Percentiles rank a stretch among this genome's conserved stretches.
phyloP scores from a whole-genome alignment of 2,797 vertebrate genomes.

The Yasuhikotakia modesta region DNA sequence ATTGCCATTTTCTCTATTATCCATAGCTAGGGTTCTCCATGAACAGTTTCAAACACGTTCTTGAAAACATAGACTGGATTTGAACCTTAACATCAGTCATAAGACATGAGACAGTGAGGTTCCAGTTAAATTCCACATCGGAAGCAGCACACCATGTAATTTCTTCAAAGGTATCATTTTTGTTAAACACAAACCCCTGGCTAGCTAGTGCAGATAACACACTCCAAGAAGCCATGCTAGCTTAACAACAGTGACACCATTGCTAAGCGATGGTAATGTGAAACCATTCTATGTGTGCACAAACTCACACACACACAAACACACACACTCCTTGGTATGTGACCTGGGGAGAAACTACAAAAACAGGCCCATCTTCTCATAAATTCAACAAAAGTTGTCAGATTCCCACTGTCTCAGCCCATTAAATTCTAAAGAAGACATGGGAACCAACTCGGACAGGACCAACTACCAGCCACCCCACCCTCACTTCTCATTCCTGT shows the following conservation, averaged over 20 bases:
- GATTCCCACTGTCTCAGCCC: constrained; percentile 81
- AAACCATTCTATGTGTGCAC: constrained; percentile 41
- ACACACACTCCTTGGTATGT: constrained; percentile 58
- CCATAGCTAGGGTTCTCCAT: not conserved
- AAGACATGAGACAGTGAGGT: constrained; percentile 7
- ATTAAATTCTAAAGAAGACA: constrained; percentile 80
- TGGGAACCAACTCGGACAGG: constrained; percentile 74
- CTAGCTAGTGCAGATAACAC: constrained; percentile 61
- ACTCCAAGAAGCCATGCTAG: constrained; percentile 49
- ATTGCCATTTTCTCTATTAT: not conserved
- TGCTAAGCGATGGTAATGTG: constrained; percentile 44
- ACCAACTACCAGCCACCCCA: constrained; percentile 58
- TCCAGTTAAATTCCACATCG: constrained; percentile 59
- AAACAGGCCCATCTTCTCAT: constrained; percentile 75
- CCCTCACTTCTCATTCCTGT: constrained; percentile 19
- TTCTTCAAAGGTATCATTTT: constrained; percentile 36
- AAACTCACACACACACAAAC: constrained; percentile 30
- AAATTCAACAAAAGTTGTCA: constrained; percentile 78
- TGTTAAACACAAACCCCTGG: constrained; percentile 60
- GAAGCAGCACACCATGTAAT: constrained; percentile 49
- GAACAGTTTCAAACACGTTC: not conserved
- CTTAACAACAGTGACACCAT: constrained; percentile 37
- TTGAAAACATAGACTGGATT: not conserved
- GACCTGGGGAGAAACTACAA: constrained; percentile 71
- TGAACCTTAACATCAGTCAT: not conserved